A percentile compares a stretch with the other conserved stretches of the same genome.
These are phyloP conservation scores for Galleria mellonella DNA, from an alignment of 1,140 invertebrate genomes.

Conservation along the genomic window DNA sequence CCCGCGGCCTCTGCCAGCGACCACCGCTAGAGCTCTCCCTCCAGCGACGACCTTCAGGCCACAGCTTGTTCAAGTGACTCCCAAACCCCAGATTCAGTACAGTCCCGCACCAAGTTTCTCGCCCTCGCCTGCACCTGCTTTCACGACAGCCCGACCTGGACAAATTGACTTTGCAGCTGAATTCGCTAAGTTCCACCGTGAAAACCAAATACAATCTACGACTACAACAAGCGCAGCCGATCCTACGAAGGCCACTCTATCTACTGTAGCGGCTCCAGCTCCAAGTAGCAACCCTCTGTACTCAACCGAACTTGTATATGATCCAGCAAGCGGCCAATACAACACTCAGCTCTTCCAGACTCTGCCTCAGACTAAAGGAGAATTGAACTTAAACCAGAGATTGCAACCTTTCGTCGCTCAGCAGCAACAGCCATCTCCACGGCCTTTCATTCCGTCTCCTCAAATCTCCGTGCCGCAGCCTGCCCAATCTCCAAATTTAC, in stretches of 20 bases:
- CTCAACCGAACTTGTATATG: conserved; percentile 84
- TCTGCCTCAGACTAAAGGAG: conserved; percentile 82
- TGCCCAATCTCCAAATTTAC: conserved; percentile 50
- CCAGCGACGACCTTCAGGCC: conserved; percentile 81
- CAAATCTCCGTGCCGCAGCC: conserved; percentile 48
- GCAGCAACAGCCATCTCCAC: conserved; percentile 56
- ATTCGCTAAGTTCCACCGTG: conserved; percentile 85
- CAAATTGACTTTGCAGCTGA: conserved; percentile 83
- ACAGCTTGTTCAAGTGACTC: conserved; percentile 77
- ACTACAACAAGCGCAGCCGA: conserved; percentile 49
- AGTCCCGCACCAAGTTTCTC: conserved; percentile 72
- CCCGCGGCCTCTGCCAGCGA: conserved; percentile 76
- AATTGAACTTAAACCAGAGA: conserved; percentile 81
- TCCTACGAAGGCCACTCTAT: conserved; percentile 47
- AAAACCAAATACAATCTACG: conserved; percentile 77
- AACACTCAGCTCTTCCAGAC: conserved; percentile 86
- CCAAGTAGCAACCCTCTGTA: conserved; percentile 79
- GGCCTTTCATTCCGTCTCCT: conserved; percentile 63
- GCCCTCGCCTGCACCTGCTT: conserved; percentile 52
- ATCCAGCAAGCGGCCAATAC: conserved; percentile 86
- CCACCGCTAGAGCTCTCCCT: conserved; percentile 77
- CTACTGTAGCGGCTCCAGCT: conserved; percentile 32
- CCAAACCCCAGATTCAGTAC: conserved; percentile 76
- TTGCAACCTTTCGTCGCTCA: conserved; percentile 83
- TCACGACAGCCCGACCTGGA: conserved; percentile 55